Percentiles rank a stretch among this genome's conserved stretches.
Conservation (phyloP, 2,797 vertebrate species). For the Enoplosus armatus region DNA sequence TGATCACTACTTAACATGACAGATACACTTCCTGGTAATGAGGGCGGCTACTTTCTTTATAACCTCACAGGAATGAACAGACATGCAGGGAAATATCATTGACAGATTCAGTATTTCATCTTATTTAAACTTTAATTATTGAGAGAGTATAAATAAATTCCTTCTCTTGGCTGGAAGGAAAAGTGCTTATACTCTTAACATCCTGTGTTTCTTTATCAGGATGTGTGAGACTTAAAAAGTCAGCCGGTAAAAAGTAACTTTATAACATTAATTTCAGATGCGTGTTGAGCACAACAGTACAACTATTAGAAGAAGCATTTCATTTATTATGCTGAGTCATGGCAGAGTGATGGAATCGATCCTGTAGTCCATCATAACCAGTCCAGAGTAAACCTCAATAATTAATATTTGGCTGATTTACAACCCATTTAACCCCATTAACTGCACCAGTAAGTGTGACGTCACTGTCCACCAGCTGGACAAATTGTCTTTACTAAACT, state of each 20-base stretch:
- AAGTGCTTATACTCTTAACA: background rate
- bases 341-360: background rate
- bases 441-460: background rate
- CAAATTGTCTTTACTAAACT: background rate
- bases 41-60: background rate
- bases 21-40: background rate
- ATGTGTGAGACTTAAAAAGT: constrained; percentile 9
- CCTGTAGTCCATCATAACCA: background rate
- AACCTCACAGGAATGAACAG: background rate
- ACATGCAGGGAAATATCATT: background rate
- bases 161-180: background rate
- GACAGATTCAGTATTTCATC: constrained; percentile 10
- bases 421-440: too few relatives aligned
- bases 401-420: background rate
- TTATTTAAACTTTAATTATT: constrained; percentile 5
- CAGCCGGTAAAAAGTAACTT: background rate
- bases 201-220: background rate
- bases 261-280: background rate
- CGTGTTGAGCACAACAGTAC: background rate
- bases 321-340: background rate
- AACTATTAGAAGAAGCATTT: background rate
- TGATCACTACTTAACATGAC: constrained; percentile 23
- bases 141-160: constrained; percentile 12
- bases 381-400: background rate
- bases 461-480: background rate